Base-by-base conservation (phyloP, 2,888 invertebrate genomes). In the Hirtodrosophila cameraria region DNA sequence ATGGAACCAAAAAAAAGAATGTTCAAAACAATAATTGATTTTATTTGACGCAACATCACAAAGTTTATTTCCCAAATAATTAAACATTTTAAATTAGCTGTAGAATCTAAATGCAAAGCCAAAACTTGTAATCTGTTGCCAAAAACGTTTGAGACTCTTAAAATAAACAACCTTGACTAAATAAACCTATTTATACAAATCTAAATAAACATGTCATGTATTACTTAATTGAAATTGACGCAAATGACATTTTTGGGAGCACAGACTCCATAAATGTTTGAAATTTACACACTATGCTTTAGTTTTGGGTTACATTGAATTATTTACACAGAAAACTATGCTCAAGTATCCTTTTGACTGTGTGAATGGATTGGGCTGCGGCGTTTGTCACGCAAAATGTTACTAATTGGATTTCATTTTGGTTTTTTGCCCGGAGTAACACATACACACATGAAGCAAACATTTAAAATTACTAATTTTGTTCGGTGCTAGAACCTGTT, bases 311-410 rank as follows among this genome's bases (percentile, higher is more conserved):
- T 53, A 46, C 41, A 62, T 66, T 74, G 39, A 72, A 77, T 55
- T 80, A 84, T 84, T 84, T 80, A 80, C 85, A 84, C 52, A 60
- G 57, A 82, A n/a, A 70, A 60, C 58, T 63, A 62, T 39, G 57
- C 62, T 81, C 50, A 72, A 60, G 55, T 62, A 62, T 48, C 31
- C 62, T 25, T n/a, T 64, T 23, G 43, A 52, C 57, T 63, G 36
- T 61, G 23, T 50, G 58, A 25, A 36, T 48, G 45, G 41, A 31
- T 36, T 35, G 28, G 54, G 54, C 49, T 78, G 52, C 49, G 53
- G 6, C 33, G 39, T 57, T 49, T 50, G 63, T 63, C 36, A 59
- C 57, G 39, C 50, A 68, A 63, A 63, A 65, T 72, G 65, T 69
- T 65, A 53, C 75, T 80, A 81, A 80, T 81, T 80, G 85, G 55